These are phyloP conservation scores for Macrochelys suwanniensis DNA, from an alignment of 2,797 vertebrate genomes.

Conservation along the genomic window DNA sequence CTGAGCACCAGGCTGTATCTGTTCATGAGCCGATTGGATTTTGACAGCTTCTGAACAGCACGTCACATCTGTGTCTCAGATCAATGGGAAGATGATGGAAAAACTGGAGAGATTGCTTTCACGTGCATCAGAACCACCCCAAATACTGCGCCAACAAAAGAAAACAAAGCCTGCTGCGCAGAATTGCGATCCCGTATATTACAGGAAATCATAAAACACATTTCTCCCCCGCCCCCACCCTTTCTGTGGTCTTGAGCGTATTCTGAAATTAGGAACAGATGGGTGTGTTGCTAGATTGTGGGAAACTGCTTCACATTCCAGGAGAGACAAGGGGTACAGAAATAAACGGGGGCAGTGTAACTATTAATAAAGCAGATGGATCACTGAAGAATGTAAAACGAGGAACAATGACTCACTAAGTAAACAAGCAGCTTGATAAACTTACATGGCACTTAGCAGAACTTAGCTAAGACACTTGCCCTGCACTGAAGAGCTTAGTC, in stretches of 20 bases:
- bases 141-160: background rate
- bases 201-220: conserved; percentile 35
- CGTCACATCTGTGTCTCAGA: background rate
- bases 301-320: conserved; percentile 54
- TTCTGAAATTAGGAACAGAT: conserved; percentile 59
- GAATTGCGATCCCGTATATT: background rate
- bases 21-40: background rate
- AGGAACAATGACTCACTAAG: accelerated
- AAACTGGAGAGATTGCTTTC: background rate
- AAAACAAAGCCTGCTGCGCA: background rate
- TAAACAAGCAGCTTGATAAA: background rate
- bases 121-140: background rate
- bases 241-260: background rate
- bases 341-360: conserved; percentile 13
- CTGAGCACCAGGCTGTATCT: background rate
- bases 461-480: background rate
- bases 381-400: accelerated
- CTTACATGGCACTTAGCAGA: background rate
- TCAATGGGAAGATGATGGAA: background rate
- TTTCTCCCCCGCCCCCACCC: conserved; percentile 2
- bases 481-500: background rate
- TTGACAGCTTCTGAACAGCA: background rate
- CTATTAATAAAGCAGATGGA: conserved; percentile 29
- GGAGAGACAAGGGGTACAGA: conserved; percentile 19
- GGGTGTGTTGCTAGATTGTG: conserved; percentile 26